phyloP scores from a whole-genome alignment of 1,140 invertebrate genomes.

The Procambarus clarkii region DNA sequence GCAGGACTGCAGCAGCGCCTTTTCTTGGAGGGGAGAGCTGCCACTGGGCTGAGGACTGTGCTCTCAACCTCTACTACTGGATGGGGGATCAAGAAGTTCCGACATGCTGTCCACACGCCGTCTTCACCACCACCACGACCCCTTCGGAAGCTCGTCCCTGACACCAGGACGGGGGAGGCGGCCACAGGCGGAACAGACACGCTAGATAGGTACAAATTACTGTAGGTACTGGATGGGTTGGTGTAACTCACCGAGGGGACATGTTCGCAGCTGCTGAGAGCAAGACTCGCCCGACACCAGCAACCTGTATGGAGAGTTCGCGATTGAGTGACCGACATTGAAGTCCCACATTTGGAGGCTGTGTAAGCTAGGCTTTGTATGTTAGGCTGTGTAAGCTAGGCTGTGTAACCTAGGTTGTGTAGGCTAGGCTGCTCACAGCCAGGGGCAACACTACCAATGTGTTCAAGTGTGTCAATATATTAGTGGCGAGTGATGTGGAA shows the following conservation, averaged over 20 bases:
- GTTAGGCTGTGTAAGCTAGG: no score
- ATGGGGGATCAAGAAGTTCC: not conserved
- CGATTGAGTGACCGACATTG: not conserved
- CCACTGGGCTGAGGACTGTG: not conserved
- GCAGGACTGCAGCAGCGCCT: not conserved
- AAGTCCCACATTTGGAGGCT: not conserved
- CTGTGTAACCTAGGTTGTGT: no score
- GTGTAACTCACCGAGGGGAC: not conserved
- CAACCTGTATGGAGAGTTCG: no score
- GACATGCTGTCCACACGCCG: not conserved
- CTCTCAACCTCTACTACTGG: not conserved
- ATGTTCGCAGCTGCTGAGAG: not conserved
- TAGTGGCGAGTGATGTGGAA: no score
- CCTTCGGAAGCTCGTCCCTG: not conserved
- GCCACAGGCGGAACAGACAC: no score
- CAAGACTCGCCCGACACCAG: not conserved
- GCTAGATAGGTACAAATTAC: not conserved
- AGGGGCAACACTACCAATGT: no score
- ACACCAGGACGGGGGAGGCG: no score
- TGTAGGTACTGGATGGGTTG: not conserved
- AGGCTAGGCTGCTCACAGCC: no score
- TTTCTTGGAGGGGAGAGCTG: not conserved
- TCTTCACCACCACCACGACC: slow-evolving; percentile 1
- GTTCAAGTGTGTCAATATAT: no score
- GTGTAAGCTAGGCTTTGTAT: no score